Evolutionary conservation across 2,113 vertebrate genomes (phyloP).

Genomic region (Chaetodon trifascialis): DNA sequence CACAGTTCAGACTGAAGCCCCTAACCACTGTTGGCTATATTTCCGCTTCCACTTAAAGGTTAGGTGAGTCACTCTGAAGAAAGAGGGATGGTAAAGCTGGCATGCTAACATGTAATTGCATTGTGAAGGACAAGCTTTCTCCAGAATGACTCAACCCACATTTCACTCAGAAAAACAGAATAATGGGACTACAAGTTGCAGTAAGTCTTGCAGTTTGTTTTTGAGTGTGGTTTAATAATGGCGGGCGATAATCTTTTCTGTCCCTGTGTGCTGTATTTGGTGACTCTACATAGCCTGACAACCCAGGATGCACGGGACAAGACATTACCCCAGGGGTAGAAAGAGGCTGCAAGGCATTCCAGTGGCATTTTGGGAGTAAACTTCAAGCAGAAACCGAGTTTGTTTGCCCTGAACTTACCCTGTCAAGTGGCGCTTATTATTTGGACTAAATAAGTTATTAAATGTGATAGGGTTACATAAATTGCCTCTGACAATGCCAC

Average conservation of each 20-base stretch:
- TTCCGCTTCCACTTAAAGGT: neutral
- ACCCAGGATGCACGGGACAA: slow-evolving; percentile 1
- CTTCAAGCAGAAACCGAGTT: neutral
- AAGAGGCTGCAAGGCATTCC: neutral
- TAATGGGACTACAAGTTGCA: too few species aligned
- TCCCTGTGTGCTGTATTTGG: neutral
- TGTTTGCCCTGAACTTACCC: neutral
- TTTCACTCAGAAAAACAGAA: too few species aligned
- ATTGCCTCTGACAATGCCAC: neutral
- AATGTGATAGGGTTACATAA: neutral
- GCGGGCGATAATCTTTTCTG: neutral
- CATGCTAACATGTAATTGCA: too few species aligned
- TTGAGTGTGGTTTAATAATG: neutral
- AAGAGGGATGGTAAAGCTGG: too few species aligned
- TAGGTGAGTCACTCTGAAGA: too few species aligned
- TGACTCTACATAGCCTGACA: neutral
- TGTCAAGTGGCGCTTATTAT: neutral
- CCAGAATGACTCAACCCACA: too few species aligned
- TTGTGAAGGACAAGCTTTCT: too few species aligned
- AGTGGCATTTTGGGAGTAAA: neutral
- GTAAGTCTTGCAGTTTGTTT: neutral
- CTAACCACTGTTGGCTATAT: neutral
- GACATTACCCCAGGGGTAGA: neutral
- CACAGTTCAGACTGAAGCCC: neutral
- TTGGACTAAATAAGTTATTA: neutral